Percentiles rank a stretch among this genome's conserved stretches.
Evolutionary conservation across 2,113 vertebrate genomes (phyloP).

Genomic region (Pterophyllum scalare): DNA sequence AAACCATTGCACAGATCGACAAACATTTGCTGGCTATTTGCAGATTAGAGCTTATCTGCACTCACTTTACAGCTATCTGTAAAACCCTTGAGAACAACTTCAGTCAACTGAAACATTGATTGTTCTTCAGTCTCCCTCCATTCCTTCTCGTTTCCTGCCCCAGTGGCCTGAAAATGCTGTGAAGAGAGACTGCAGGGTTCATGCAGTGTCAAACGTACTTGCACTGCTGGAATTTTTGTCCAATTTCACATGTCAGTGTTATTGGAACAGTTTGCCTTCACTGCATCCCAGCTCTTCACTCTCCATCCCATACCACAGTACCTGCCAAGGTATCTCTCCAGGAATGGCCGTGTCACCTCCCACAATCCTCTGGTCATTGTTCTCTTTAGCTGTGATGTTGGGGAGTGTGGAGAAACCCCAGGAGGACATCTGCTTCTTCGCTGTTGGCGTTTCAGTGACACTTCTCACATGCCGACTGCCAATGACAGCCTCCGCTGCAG

Average conservation of each 20-base stretch:
- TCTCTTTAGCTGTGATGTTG: conserved; percentile 3
- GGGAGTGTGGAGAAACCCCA: conserved; percentile 57
- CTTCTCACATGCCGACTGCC: neutral
- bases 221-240: neutral
- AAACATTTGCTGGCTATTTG: no score
- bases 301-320: conserved; percentile 57
- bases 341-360: conserved; percentile 84
- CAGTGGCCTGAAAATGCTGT: neutral
- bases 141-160: no score
- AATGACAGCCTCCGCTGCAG: neutral
- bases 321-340: conserved; percentile 97
- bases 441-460: neutral
- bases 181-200: neutral
- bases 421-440: neutral
- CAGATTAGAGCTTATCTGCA: no score
- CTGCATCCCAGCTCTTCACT: neutral
- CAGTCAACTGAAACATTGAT: no score
- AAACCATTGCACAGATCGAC: no score
- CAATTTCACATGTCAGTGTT: neutral
- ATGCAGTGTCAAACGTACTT: neutral
- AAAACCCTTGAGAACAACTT: no score
- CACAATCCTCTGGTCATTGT: conserved; percentile 78
- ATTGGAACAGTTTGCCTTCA: neutral
- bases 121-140: no score
- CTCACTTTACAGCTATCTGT: no score